Evolutionary conservation across 2,113 vertebrate species (phyloP), one percentile per base, ranked within the genome.

Genomic region (Sylvia atricapilla): DNA sequence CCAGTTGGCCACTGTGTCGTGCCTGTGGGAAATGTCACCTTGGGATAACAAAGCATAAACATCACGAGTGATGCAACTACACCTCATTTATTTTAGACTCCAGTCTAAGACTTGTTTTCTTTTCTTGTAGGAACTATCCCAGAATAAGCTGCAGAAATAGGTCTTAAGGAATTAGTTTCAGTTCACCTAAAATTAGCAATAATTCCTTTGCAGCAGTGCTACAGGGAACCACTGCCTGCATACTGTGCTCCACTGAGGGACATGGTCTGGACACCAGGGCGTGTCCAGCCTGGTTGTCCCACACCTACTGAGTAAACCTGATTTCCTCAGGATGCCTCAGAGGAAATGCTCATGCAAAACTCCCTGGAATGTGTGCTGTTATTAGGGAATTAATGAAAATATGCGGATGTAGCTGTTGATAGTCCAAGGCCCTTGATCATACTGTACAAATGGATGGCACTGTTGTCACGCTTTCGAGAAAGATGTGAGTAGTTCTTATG

Each of bases 1-100:
- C 28, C 28, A 43, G 66, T 43, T 49, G 50, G 37, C 23, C 41
- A 62, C 1, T 15, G 22, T 49, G 46, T 41, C 0, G 0, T 22
- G 69, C 39, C 58, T 52, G 77, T 92, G 53, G 46, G 39, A 86
- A 74, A 81, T 25, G 37, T 43, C 68, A 79, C 63, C 37, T 20
- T 17, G 64, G 33, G 17, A 66, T 43, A 76, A 69, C 28, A 76
- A 76, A 77, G 28, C 43, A 68, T 20, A 55, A 94, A 70, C 50
- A 80, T 9, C 59, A 62, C 1, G 25, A 76, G 55, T 43, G 35
- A 84, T 33, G 52, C 33, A 72, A 78, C 23, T 23, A 33, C 39
- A 28, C 6, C 35, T 80, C 18, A 17, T 44, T 62, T 62, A 74
- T 37, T 81, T 87, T 43, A 49, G 53, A 55, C 17, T 49, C 22